Evolutionary conservation across 2,888 invertebrate species (phyloP), one percentile per base, ranked within the genome.

Genomic region (Listrodromus nycthemerus): DNA sequence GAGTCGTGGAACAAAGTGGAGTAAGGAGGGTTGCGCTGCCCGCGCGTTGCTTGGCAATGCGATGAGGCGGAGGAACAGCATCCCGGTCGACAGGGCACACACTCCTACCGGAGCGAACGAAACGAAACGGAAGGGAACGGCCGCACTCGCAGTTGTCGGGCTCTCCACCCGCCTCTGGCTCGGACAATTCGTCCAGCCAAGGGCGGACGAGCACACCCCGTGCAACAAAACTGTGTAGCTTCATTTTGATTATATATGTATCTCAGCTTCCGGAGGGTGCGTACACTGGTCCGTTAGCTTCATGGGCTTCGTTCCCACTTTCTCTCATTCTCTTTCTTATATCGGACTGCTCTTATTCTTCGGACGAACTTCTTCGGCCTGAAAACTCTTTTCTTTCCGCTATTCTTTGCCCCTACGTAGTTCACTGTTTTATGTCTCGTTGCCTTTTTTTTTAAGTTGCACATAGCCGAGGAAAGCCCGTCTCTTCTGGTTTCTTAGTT

Each of bases 171-270:
- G 69, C 74, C 69, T 63, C 84, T 80, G 84, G 70, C 79, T 84
- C 67, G 84, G 84, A 84, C 84, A 84, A 82, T 84, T 75, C 84
- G 78, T 82, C 82, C 75, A 33, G 67, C 76, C 78, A 70, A 65
- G 73, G 80, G 70, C 70, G 69, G 74, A 79, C 27, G 67, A n/a
- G 65, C 55, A 45, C 48, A 33, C 24, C 52, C 75, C 67, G 81
- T 52, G 61, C 67, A 48, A 66, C 82, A 58, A 71, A 71, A 79
- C 82, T 82, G 76, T 79, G 66, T 81, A 85, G 82, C 85, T 85
- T 85, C 76, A 84, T 85, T 84, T 79, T 83, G 76, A 61, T 81
- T 84, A 78, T 81, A 76, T 66, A 78, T 74, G 77, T 74, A 85
- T 83, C 80, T 70, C 74, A 55, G 77, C 70, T 83, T 85, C 80